Conservation (phyloP, 2,888 invertebrate species). For the Flexamia atlantica region DNA sequence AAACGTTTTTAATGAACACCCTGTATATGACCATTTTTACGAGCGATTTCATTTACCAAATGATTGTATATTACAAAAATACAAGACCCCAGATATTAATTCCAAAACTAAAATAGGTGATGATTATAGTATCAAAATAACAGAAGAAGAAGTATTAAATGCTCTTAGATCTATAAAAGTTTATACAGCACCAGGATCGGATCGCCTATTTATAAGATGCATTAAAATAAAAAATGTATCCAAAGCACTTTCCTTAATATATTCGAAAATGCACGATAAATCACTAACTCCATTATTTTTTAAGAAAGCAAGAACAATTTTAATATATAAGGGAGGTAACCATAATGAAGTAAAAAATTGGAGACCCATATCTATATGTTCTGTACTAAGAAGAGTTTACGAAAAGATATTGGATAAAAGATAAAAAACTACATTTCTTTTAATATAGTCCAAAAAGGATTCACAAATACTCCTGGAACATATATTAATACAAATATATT, state of each 20-base stretch:
- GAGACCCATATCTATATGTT: constrained; percentile 22
- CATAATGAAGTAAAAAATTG: background rate
- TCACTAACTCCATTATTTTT: background rate
- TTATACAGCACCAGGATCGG: constrained; percentile 7
- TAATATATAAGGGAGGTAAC: background rate
- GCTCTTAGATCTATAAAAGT: background rate
- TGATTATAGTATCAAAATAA: background rate
- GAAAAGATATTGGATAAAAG: background rate
- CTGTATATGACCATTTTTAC: background rate
- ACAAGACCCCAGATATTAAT: background rate
- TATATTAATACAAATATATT: constrained; percentile 1
- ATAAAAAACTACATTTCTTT: background rate
- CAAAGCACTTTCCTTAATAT: background rate
- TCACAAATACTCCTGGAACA: background rate
- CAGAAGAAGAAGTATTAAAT: background rate
- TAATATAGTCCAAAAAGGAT: constrained; percentile 10
- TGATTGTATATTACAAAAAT: background rate
- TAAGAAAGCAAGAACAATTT: background rate
- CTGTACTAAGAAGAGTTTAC: background rate
- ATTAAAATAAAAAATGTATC: background rate
- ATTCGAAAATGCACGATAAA: background rate
- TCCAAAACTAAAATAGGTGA: background rate
- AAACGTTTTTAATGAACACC: too few species aligned
- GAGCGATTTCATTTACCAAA: background rate
- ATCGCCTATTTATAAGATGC: background rate